A percentile compares a stretch with the other conserved stretches of the same genome.
These are phyloP conservation scores for Propsilocerus akamusi DNA, from an alignment of 1,140 invertebrate species.

Conservation along the genomic window DNA sequence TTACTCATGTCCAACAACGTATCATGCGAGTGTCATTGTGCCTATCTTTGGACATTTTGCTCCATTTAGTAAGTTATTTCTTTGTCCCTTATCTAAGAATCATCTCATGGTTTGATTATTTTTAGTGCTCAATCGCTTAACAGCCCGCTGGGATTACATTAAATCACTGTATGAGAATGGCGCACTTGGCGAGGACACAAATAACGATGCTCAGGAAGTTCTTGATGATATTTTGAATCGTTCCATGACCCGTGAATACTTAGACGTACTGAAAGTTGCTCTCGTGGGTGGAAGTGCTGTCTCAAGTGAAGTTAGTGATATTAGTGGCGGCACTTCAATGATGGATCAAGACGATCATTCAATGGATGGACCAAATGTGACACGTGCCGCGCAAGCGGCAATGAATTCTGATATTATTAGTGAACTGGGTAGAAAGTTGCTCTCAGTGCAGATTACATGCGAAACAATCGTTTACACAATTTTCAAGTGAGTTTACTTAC, in stretches of 20 bases:
- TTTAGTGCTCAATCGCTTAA: constrained; percentile 55
- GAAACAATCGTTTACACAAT: constrained; percentile 42
- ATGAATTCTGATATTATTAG: constrained; percentile 46
- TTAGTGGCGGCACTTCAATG: constrained; percentile 20
- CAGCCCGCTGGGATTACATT: constrained; percentile 59
- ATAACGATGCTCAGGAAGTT: constrained; percentile 68
- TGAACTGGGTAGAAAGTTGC: constrained; percentile 46
- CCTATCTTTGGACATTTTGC: constrained; percentile 57
- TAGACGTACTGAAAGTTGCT: constrained; percentile 60
- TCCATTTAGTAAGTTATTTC: constrained; percentile 44
- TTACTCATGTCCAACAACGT: constrained; percentile 60
- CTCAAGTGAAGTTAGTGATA: constrained; percentile 17
- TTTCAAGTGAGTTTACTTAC: constrained; percentile 25
- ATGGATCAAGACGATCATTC: constrained; percentile 50
- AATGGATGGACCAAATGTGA: constrained; percentile 30
- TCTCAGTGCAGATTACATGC: constrained; percentile 41
- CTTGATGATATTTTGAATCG: constrained; percentile 75
- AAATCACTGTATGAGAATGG: constrained; percentile 52
- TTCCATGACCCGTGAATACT: constrained; percentile 69
- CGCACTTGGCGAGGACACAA: constrained; percentile 58
- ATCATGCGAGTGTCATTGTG: constrained; percentile 51
- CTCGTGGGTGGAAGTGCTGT: constrained; percentile 28
- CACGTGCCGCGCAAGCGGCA: constrained; percentile 27
- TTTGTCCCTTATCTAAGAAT: constrained; percentile 5
- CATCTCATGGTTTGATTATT: constrained; percentile 9